Evolutionary conservation across 1,140 invertebrate species (phyloP).

Genomic region (Galleria mellonella): DNA sequence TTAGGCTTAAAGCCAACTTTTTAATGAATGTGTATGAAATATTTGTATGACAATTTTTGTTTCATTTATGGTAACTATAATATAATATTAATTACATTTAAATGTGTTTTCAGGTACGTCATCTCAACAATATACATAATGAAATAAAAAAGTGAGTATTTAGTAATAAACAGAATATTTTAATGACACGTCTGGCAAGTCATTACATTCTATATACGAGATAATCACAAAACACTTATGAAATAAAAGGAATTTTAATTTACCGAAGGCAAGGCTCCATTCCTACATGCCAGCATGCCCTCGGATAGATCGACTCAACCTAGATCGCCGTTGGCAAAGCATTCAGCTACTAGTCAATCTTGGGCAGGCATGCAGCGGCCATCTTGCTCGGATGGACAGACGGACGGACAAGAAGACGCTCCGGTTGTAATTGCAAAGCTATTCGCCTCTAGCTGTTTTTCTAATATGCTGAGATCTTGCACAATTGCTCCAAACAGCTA

Average conservation of each 20-base stretch:
- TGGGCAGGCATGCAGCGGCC: constrained; percentile 57
- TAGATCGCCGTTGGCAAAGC: constrained; percentile 55
- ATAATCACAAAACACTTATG: constrained; percentile 48
- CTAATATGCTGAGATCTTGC: constrained; percentile 33
- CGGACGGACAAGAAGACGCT: constrained; percentile 47
- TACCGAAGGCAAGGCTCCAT: constrained; percentile 49
- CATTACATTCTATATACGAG: constrained; percentile 26
- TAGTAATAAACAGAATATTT: constrained; percentile 15
- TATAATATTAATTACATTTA: background rate
- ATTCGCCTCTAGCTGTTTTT: constrained; percentile 49
- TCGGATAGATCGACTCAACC: constrained; percentile 45
- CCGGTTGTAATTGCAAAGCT: constrained; percentile 54
- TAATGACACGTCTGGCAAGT: constrained; percentile 19
- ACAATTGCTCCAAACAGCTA: too few relatives aligned
- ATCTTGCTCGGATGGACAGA: constrained; percentile 42
- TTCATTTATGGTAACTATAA: too few relatives aligned
- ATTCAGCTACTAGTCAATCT: constrained; percentile 70
- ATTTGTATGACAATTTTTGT: too few relatives aligned
- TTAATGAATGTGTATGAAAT: too few relatives aligned
- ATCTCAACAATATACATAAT: background rate
- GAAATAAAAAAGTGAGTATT: constrained; percentile 15
- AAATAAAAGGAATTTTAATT: constrained; percentile 66
- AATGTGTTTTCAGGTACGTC: constrained; percentile 16
- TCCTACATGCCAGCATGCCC: constrained; percentile 39
- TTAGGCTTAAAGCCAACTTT: too few relatives aligned